Conservation (phyloP, 2,113 vertebrate genomes). For the Lipotes vexillifer region DNA sequence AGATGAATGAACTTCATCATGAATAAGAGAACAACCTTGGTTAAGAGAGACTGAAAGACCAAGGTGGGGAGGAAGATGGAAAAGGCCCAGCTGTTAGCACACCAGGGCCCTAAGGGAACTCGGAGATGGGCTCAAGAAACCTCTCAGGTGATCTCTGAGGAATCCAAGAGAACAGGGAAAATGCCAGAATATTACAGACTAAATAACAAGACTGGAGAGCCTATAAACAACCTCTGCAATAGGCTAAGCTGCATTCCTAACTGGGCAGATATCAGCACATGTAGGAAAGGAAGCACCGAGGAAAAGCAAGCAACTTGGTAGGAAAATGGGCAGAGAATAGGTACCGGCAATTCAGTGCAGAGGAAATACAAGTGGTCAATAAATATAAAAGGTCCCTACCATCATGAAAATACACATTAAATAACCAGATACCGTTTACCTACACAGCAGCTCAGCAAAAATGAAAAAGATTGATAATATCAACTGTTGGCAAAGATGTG, state of each 20-base stretch:
- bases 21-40: neutral
- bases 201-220: neutral
- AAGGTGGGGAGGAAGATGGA: neutral
- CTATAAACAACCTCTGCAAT: neutral
- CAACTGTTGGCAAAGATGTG: neutral
- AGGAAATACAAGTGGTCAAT: neutral
- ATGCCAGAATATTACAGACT: neutral
- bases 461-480: neutral
- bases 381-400: neutral
- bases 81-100: neutral
- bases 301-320: neutral
- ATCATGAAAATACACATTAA: neutral
- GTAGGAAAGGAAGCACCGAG: neutral
- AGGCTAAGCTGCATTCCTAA: neutral
- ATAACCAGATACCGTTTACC: neutral
- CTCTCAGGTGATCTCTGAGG: neutral
- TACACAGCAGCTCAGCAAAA: neutral
- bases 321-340: neutral
- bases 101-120: neutral
- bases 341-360: neutral
- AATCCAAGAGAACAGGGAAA: neutral
- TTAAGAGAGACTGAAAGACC: neutral
- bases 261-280: neutral
- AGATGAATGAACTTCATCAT: neutral
- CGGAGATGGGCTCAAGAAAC: neutral